Evolutionary conservation across 2,113 vertebrate species (phyloP).

Genomic region (Xyliphius kryptos): DNA sequence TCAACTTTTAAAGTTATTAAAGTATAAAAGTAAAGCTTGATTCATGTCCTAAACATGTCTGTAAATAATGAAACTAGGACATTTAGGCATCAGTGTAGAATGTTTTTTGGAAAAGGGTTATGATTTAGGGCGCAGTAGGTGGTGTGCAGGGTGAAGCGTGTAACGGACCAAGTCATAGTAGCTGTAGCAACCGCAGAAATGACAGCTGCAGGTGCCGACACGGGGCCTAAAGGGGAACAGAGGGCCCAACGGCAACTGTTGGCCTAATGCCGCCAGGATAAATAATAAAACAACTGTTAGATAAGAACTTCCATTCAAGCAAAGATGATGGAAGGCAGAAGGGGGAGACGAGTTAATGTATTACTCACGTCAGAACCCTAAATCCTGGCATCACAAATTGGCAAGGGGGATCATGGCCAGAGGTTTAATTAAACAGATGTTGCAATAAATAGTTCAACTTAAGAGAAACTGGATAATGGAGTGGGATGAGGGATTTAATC

Average conservation of each 20-base stretch:
- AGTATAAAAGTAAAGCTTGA: no score
- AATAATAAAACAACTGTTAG: slow-evolving; percentile 66
- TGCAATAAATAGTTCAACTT: slow-evolving; percentile 51
- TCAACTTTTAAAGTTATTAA: no score
- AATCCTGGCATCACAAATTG: slow-evolving; percentile 46
- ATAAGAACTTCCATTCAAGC: slow-evolving; percentile 45
- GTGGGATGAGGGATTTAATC: slow-evolving; percentile 49
- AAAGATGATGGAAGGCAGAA: slow-evolving; percentile 27
- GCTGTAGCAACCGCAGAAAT: slow-evolving; percentile 44
- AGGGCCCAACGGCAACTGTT: slow-evolving; percentile 50
- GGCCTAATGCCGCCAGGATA: slow-evolving; percentile 67
- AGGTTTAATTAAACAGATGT: slow-evolving; percentile 61
- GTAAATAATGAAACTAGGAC: no score
- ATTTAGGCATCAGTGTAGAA: no score
- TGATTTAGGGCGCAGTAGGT: neutral
- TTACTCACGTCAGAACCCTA: slow-evolving; percentile 44
- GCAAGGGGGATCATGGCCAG: slow-evolving; percentile 41
- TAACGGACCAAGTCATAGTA: slow-evolving; percentile 33
- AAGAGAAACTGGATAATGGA: slow-evolving; percentile 44
- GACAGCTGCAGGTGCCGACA: slow-evolving; percentile 63
- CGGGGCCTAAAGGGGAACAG: slow-evolving; percentile 47
- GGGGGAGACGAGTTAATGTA: slow-evolving; percentile 19
- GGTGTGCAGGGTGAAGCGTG: slow-evolving; percentile 23
- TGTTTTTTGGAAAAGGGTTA: slow-evolving; percentile 9
- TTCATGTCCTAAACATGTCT: no score